Evolutionary conservation across 2,797 vertebrate genomes (phyloP).

Genomic region (Syngnathus acus): DNA sequence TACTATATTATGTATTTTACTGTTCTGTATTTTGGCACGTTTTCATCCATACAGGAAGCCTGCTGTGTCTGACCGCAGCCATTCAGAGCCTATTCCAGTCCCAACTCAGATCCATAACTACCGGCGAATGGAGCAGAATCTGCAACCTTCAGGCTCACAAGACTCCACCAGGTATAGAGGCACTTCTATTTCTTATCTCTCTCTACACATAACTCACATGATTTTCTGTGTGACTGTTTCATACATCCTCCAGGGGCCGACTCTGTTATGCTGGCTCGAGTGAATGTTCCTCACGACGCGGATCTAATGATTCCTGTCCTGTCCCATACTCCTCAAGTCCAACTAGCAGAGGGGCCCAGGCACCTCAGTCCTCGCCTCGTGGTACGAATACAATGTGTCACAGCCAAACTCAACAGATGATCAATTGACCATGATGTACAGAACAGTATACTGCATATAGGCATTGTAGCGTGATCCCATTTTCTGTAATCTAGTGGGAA

Average conservation of each 20-base stretch:
- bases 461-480: neutral
- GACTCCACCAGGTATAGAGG: slow-evolving; percentile 67
- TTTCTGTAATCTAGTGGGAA: slow-evolving; percentile 69
- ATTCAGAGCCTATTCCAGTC: slow-evolving; percentile 86
- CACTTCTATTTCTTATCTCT: neutral
- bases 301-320: slow-evolving; percentile 31
- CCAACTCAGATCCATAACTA: slow-evolving; percentile 93
- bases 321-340: slow-evolving; percentile 56
- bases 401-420: neutral
- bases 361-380: slow-evolving; percentile 73
- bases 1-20: neutral
- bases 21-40: neutral
- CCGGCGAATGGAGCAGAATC: slow-evolving; percentile 86
- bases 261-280: slow-evolving; percentile 64
- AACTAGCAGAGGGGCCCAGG: slow-evolving; percentile 72
- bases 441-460: neutral
- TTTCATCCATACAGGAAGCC: slow-evolving; percentile 58
- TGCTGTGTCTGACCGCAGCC: slow-evolving; percentile 64
- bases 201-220: neutral
- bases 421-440: neutral
- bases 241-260: slow-evolving; percentile 63
- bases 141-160: slow-evolving; percentile 70
- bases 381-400: slow-evolving; percentile 59
- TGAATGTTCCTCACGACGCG: slow-evolving; percentile 62
- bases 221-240: slow-evolving; percentile 4